phyloP scores from a whole-genome alignment of 2,797 vertebrate species.

The Notolepis coatsorum region DNA sequence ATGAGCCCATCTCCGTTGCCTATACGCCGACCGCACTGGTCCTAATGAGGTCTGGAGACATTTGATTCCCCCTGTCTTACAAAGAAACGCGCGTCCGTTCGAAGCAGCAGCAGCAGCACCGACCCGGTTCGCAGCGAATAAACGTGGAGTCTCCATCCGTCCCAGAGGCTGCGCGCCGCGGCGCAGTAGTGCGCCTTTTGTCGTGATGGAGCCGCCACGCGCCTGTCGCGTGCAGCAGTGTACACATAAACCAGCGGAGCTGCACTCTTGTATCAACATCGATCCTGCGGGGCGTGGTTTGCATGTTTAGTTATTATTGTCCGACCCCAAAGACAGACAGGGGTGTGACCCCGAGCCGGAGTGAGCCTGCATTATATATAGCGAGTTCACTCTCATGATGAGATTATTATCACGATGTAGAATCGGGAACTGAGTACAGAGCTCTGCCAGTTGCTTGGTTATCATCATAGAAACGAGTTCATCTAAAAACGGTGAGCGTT shows the following conservation, averaged over 20 bases:
- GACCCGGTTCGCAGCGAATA: background rate
- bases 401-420: background rate
- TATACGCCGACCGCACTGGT: constrained; percentile 20
- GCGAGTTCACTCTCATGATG: no score
- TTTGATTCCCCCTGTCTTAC: constrained; percentile 14
- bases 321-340: constrained; percentile 45
- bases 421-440: background rate
- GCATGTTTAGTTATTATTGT: constrained; percentile 35
- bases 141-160: background rate
- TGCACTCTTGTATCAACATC: constrained; percentile 72
- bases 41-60: background rate
- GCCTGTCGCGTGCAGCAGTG: constrained; percentile 78
- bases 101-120: background rate
- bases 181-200: background rate
- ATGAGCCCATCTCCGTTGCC: background rate
- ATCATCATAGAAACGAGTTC: no score
- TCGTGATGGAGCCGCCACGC: constrained; percentile 60
- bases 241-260: constrained; percentile 53
- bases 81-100: constrained; percentile 24
- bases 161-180: background rate
- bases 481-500: no score
- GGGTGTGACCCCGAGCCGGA: constrained; percentile 12
- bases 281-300: constrained; percentile 78
- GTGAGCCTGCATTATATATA: no score
- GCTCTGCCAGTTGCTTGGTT: no score